A percentile compares a stretch with the other conserved stretches of the same genome.
Evolutionary conservation across 2,797 vertebrate genomes (phyloP).

Genomic region (Salmo trutta): DNA sequence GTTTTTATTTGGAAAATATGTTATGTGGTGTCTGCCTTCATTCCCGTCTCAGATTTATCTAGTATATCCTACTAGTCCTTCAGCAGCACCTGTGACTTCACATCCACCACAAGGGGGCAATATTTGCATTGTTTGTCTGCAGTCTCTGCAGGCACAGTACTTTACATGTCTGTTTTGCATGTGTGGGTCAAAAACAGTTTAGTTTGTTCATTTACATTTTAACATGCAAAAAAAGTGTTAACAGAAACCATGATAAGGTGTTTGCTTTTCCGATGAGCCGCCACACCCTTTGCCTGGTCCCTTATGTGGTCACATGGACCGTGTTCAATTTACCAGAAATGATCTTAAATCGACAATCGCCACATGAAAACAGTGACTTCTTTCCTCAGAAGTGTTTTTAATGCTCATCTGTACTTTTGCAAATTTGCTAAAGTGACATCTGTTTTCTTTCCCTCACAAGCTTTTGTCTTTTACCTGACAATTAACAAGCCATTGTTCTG

Average conservation of each 20-base stretch:
- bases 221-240: conserved; percentile 70
- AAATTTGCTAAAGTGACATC: conserved; percentile 34
- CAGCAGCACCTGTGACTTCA: conserved; percentile 49
- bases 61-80: conserved; percentile 26
- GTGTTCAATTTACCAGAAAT: conserved; percentile 61
- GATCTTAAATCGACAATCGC: conserved; percentile 63
- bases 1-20: too few relatives aligned
- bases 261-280: conserved; percentile 56
- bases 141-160: conserved; percentile 56
- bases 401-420: conserved; percentile 52
- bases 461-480: not conserved
- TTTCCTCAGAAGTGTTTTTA: conserved; percentile 42
- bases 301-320: conserved; percentile 51
- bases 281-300: conserved; percentile 41
- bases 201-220: conserved; percentile 63
- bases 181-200: conserved; percentile 73
- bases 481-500: conserved; percentile 50
- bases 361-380: conserved; percentile 54
- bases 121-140: conserved; percentile 80
- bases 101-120: conserved; percentile 94
- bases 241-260: conserved; percentile 74
- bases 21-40: too few relatives aligned
- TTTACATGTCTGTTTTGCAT: conserved; percentile 75
- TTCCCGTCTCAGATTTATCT: too few relatives aligned
- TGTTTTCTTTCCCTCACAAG: conserved; percentile 31